Base-by-base conservation (phyloP, 2,113 vertebrate genomes). In the Vicugna pacos region DNA sequence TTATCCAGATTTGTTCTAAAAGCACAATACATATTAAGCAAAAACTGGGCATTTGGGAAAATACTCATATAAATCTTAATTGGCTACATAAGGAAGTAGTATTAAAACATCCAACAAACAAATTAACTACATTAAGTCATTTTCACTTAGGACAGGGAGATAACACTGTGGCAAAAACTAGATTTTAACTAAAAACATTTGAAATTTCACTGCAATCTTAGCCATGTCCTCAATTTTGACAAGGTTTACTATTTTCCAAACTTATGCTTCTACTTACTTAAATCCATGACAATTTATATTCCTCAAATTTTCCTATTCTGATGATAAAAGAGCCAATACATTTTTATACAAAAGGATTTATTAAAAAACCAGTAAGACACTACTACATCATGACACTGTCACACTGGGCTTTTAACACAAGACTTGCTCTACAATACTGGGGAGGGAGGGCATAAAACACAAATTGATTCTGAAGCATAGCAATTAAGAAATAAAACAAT, bases 301-400 rank as follows among this genome's bases (percentile, higher is more conserved):
- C 85, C 1, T 11, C 0, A 6, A 22, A 22, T 95, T 80, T 85
- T 77, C 97, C 98, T 87, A 79, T 87, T 96, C 97, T 94, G 65
- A 87, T 91, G 96, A 97, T 92, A 97, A 98, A 93, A 98, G 91
- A 98, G 94, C 15, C 97, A 97, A 96, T 93, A 89, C 97, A 96
- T 56, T 12, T 98, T 98, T 99, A 98, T 99, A 99, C 98, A 99
- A 99, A 99, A 99, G 98, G 98, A 98, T 99, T 99, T 99, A 99
- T 99, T 99, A 99, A 99, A 99, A 99, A 99, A 99, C 97, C 98
- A 98, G 98, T 98, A 98, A 98, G 98, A 99, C 98, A 98, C 98
- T 98, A 99, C 98, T 98, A 99, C 98, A 98, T 98, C 98, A 99
- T 98, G 98, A 99, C 98, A 98, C 98, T 97, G 98, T 98, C 98